A percentile compares a stretch with the other conserved stretches of the same genome.
Evolutionary conservation across 2,113 vertebrate genomes (phyloP).

Genomic region (Nothocercus julius): DNA sequence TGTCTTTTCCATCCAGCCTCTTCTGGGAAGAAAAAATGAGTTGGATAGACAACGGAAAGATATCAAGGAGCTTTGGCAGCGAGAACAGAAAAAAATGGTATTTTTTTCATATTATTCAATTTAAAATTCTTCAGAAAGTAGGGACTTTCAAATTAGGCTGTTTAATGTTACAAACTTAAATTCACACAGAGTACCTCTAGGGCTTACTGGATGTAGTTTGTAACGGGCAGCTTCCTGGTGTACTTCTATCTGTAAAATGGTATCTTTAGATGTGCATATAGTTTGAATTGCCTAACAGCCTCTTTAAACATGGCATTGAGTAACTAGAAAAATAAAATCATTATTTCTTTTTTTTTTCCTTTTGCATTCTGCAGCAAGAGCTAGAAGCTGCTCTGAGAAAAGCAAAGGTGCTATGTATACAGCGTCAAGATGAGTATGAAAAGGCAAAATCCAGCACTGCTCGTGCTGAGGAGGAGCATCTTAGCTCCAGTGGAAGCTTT

Average conservation of each 20-base stretch:
- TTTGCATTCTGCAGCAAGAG: slow-evolving; percentile 83
- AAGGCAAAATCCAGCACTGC: slow-evolving; percentile 89
- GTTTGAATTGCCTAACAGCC: neutral
- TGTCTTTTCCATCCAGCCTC: slow-evolving; percentile 81
- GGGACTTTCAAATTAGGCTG: neutral
- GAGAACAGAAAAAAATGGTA: slow-evolving; percentile 95
- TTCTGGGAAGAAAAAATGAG: slow-evolving; percentile 91
- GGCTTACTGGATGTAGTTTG: neutral
- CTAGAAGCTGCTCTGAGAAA: slow-evolving; percentile 89
- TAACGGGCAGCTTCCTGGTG: neutral
- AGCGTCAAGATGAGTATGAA: slow-evolving; percentile 95
- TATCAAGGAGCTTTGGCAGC: slow-evolving; percentile 97
- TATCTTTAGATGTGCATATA: neutral
- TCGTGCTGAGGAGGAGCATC: slow-evolving; percentile 90
- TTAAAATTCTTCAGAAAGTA: neutral
- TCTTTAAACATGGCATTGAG: neutral
- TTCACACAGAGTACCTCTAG: neutral
- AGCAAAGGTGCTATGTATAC: slow-evolving; percentile 86
- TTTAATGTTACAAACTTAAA: neutral
- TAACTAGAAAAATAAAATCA: neutral
- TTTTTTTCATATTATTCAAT: neutral
- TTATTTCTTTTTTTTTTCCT: neutral
- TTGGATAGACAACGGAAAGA: slow-evolving; percentile 96
- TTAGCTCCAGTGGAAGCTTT: slow-evolving; percentile 71
- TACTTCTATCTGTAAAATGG: neutral